Conservation (phyloP, 2,113 vertebrate species). For the Genyomyrus donnyi region DNA sequence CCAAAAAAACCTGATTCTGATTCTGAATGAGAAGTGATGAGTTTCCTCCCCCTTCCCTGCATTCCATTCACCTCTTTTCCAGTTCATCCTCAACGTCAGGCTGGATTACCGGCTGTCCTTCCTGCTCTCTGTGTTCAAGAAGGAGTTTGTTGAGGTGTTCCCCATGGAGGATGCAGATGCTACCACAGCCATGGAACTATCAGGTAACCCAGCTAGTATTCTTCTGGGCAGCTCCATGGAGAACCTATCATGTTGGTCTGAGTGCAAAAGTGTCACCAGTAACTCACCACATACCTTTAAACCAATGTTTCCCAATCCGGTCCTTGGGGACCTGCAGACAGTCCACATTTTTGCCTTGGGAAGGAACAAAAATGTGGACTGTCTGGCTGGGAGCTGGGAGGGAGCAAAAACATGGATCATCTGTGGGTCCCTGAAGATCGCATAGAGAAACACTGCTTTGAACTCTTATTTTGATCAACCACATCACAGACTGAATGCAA, state of each 20-base stretch:
- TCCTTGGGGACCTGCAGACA: background rate
- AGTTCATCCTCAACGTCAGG: slow-evolving; percentile 96
- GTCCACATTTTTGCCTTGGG: background rate
- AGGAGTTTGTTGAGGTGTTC: slow-evolving; percentile 93
- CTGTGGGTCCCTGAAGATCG: background rate
- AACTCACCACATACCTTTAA: background rate
- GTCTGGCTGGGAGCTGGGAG: too few relatives aligned
- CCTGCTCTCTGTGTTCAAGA: slow-evolving; percentile 94
- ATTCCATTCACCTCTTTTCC: slow-evolving; percentile 18
- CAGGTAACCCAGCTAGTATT: slow-evolving; percentile 52
- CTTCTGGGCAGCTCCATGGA: background rate
- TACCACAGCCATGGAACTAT: slow-evolving; percentile 76
- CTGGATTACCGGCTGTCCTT: slow-evolving; percentile 96
- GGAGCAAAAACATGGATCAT: background rate
- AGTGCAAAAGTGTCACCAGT: background rate
- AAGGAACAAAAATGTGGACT: background rate
- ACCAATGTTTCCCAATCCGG: background rate
- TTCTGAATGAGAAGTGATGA: background rate
- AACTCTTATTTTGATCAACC: background rate
- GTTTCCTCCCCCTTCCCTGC: background rate
- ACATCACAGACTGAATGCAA: background rate
- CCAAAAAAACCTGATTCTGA: background rate
- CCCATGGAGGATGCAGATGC: slow-evolving; percentile 88
- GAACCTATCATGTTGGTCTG: background rate
- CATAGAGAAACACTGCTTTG: background rate